These are phyloP conservation scores for Caenorhabditis tropicalis DNA, from an alignment of 1,140 invertebrate genomes.

Conservation along the genomic window DNA sequence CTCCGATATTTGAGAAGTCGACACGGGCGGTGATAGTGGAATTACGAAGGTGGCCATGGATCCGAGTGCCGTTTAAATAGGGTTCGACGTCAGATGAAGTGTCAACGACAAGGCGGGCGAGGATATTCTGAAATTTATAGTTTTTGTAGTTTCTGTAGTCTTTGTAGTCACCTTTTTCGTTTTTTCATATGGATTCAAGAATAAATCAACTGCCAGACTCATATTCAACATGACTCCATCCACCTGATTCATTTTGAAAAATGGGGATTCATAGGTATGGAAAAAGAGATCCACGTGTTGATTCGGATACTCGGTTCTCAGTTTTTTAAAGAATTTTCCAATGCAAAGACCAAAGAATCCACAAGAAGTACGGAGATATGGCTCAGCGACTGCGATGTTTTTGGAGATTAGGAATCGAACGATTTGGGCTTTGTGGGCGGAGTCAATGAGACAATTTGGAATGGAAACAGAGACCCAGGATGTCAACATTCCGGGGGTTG, in stretches of 20 bases:
- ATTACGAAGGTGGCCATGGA: not conserved
- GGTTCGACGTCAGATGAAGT: not conserved
- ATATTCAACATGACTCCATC: conserved; percentile 21
- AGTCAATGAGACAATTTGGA: conserved; percentile 52
- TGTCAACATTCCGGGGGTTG: conserved; percentile 38
- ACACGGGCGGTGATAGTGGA: not conserved
- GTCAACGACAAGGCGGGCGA: not conserved
- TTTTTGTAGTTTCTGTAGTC: not conserved
- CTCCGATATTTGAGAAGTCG: conserved; percentile 47
- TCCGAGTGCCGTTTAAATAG: not conserved
- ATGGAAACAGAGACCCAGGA: conserved; percentile 47
- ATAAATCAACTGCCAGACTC: conserved; percentile 50
- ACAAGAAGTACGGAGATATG: conserved; percentile 50
- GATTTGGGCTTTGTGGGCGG: conserved; percentile 34
- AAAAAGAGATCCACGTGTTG: conserved; percentile 52
- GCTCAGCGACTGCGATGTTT: conserved; percentile 38
- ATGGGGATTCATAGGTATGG: conserved; percentile 35
- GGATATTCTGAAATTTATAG: not conserved
- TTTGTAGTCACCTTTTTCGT: conserved; percentile 18
- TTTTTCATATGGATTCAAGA: conserved; percentile 37
- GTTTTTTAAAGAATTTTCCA: conserved; percentile 51
- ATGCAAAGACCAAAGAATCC: conserved; percentile 28
- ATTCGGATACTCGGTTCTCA: conserved; percentile 50
- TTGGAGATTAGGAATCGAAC: conserved; percentile 48
- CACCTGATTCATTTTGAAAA: not conserved